These are phyloP conservation scores for Himalopsyche anomala DNA, from an alignment of 2,888 invertebrate species.

Conservation along the genomic window DNA sequence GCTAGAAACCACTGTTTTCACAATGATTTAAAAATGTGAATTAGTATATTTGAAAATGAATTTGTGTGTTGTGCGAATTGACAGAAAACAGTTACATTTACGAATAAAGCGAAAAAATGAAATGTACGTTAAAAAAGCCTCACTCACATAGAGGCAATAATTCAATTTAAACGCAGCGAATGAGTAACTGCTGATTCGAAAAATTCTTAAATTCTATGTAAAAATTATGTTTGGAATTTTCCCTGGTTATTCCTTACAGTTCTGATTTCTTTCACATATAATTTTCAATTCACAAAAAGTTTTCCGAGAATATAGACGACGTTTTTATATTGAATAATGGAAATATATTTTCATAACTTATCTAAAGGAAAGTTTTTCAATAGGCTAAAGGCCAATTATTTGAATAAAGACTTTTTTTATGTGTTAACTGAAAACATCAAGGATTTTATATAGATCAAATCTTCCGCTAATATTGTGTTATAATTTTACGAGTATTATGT, in stretches of 20 bases:
- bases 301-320: conserved; percentile 31
- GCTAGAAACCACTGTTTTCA: too few species aligned
- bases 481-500: not conserved
- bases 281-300: conserved; percentile 23
- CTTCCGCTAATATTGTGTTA: not conserved
- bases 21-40: too few species aligned
- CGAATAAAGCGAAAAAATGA: too few species aligned
- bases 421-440: conserved; percentile 24
- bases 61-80: too few species aligned
- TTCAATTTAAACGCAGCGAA: conserved; percentile 13
- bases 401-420: conserved; percentile 35
- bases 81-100: too few species aligned
- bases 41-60: too few species aligned
- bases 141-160: not conserved
- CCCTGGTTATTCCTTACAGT: not conserved
- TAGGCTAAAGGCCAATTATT: conserved; percentile 43
- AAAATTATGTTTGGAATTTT: conserved; percentile 4
- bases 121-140: too few species aligned
- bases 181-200: conserved; percentile 10
- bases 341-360: conserved; percentile 41
- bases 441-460: not conserved
- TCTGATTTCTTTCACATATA: conserved; percentile 36
- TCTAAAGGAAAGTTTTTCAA: conserved; percentile 28
- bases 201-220: conserved; percentile 33
- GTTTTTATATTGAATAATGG: conserved; percentile 42